Evolutionary conservation across 1,140 invertebrate genomes (phyloP).

Genomic region (Melanaphis sacchari): DNA sequence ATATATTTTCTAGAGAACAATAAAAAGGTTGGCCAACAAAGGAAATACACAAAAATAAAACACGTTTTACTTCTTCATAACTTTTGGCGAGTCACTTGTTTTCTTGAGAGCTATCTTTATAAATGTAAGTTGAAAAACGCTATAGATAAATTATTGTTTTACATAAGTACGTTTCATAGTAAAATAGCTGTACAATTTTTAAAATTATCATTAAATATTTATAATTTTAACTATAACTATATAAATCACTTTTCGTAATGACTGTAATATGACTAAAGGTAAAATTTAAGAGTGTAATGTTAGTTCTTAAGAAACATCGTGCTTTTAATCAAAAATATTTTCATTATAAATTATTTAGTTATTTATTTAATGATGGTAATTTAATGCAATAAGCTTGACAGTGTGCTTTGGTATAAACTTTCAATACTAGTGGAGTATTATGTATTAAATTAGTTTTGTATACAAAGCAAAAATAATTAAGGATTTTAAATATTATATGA

Average conservation of each 20-base stretch:
- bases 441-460: background rate
- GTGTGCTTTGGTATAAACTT: background rate
- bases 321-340: background rate
- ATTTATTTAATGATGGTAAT: background rate
- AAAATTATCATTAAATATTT: background rate
- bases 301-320: background rate
- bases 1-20: background rate
- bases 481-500: constrained; percentile 5
- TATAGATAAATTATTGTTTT: background rate
- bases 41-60: background rate
- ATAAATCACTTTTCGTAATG: background rate
- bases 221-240: background rate
- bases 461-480: background rate
- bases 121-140: background rate
- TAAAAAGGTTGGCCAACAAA: constrained; percentile 10
- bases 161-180: background rate
- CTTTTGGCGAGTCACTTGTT: background rate
- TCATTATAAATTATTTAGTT: background rate
- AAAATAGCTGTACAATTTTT: background rate
- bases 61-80: background rate
- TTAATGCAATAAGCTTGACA: background rate
- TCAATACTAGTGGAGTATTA: background rate
- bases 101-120: background rate
- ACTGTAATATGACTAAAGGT: background rate
- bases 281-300: background rate